A percentile compares a stretch with the other conserved stretches of the same genome.
phyloP scores from a whole-genome alignment of 2,113 vertebrate species.

The Scomber scombrus region DNA sequence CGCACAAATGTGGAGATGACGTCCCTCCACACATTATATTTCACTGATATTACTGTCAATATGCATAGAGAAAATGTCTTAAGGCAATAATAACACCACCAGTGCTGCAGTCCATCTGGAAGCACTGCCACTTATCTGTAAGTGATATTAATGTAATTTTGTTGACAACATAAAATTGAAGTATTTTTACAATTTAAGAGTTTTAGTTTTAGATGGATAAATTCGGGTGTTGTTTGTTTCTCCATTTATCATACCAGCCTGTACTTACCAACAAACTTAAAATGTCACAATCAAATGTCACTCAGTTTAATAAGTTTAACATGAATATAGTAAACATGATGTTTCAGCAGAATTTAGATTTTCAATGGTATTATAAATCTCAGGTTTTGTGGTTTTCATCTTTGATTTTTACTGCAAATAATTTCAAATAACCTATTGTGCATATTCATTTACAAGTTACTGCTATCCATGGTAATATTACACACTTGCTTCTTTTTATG shows the following conservation, averaged over 20 bases:
- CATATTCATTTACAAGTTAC: too few relatives aligned
- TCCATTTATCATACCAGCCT: neutral
- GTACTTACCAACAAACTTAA: neutral
- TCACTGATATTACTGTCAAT: constrained; percentile 15
- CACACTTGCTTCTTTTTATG: neutral
- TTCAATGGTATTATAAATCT: too few relatives aligned
- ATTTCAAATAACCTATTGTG: too few relatives aligned
- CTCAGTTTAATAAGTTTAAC: neutral
- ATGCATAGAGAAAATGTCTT: constrained; percentile 9
- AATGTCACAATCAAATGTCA: neutral
- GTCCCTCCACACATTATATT: constrained; percentile 36
- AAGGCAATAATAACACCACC: neutral
- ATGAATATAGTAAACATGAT: too few relatives aligned
- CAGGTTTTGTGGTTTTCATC: too few relatives aligned
- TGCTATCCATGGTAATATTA: constrained; percentile 1
- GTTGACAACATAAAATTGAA: neutral
- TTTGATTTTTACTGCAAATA: too few relatives aligned
- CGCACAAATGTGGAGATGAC: constrained; percentile 32
- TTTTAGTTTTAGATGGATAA: neutral
- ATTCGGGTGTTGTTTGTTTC: neutral
- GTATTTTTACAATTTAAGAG: neutral
- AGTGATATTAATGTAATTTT: neutral
- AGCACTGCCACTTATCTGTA: neutral
- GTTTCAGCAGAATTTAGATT: too few relatives aligned
- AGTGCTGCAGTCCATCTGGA: neutral